Evolutionary conservation across 2,797 vertebrate species (phyloP), one percentile per base, ranked within the genome.

Genomic region (Argya squamiceps): DNA sequence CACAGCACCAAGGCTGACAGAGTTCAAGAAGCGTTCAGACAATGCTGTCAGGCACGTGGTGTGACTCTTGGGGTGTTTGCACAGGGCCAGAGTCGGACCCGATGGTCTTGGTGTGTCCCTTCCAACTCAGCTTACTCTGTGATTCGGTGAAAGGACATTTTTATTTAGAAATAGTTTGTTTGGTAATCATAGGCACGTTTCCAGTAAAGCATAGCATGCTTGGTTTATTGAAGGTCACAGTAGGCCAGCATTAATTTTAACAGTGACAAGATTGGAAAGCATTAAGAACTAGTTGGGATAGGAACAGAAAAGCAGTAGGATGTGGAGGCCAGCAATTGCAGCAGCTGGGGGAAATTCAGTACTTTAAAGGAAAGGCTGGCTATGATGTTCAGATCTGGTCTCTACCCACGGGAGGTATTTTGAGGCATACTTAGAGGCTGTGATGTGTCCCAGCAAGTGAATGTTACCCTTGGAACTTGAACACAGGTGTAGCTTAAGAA

Each of bases 21-120:
- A 58, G 27, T n/a, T 79, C 43, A 29, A 21, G 59, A 43, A 44
- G 19, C 0, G 0, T 79, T 37, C n/a, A 52, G 37, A 17, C 37
- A 37, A 1, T 3, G 5, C 13, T 10, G 3, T 58, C 19, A 29
- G 27, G 37, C 9, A 29, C 27, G 5, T 3, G 37, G 9, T 43
- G 27, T 58, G 44, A 44, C 27, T 71, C 15, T 4, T 24, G 23
- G 9, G 23, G 11, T 43, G 52, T 65, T 27, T 73, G 23, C 29
- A 32, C 11, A 4, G 58, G 58, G 27, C 32, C 44, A 14, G 24
- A 43, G 59, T 24, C 37, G 32, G 16, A 71, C 16, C 12, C 0
- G 0, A 4, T 34, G 21, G 12, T 58, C 67, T 10, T 58, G 5
- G 7, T 37, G n/a, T 3, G 7, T 64, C 23, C 7, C 15, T 56